Conservation (phyloP, 1,140 invertebrate species). For the Lethocerus indicus region DNA sequence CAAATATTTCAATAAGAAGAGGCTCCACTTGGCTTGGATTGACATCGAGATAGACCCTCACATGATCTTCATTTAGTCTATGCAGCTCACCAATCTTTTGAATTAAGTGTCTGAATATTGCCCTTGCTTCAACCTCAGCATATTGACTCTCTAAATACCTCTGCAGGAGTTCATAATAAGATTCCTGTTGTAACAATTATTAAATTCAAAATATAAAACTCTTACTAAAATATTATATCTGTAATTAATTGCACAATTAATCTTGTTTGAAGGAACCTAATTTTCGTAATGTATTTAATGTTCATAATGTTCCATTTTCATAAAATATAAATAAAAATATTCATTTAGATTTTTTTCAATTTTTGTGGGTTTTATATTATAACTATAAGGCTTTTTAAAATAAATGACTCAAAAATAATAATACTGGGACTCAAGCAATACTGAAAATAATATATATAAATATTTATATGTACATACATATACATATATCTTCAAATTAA, state of each 20-base stretch:
- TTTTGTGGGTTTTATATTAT: no score
- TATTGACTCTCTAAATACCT: constrained; percentile 72
- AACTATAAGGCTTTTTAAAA: no score
- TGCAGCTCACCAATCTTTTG: constrained; percentile 76
- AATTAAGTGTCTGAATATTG: constrained; percentile 69
- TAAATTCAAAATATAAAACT: constrained; percentile 3
- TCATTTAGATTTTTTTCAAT: no score
- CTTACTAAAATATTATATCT: neutral
- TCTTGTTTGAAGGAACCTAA: no score
- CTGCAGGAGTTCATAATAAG: constrained; percentile 73
- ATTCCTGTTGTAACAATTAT: constrained; percentile 44
- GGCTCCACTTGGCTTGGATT: constrained; percentile 81
- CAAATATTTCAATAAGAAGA: constrained; percentile 81
- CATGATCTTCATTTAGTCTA: constrained; percentile 68
- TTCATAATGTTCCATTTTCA: no score
- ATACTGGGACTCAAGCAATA: no score
- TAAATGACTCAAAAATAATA: no score
- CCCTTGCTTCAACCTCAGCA: constrained; percentile 65
- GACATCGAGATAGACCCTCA: constrained; percentile 74
- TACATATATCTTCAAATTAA: neutral
- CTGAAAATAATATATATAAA: no score
- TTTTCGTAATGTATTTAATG: no score
- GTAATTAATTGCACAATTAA: neutral
- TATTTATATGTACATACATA: no score
- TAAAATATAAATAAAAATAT: no score